Conservation (phyloP, 2,797 vertebrate species). For the Argya squamiceps region DNA sequence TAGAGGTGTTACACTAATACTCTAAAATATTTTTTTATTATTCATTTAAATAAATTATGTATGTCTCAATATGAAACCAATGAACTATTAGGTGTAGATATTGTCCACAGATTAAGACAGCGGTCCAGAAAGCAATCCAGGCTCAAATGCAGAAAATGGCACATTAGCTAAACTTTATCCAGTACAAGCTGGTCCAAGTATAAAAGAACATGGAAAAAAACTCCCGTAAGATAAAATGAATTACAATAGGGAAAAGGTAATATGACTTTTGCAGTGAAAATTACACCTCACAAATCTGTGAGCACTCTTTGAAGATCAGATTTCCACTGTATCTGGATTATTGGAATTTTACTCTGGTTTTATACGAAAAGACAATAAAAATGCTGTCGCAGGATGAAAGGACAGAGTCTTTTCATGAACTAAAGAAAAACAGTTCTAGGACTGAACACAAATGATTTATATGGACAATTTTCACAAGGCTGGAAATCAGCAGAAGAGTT, state of each 20-base stretch:
- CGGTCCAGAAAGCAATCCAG: neutral
- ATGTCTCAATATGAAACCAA: neutral
- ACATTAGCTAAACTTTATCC: neutral
- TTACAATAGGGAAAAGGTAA: neutral
- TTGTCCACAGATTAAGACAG: neutral
- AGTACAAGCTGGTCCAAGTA: neutral
- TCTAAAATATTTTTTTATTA: neutral
- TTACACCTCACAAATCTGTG: neutral
- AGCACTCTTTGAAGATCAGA: neutral
- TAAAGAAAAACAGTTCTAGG: neutral
- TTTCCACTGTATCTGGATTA: neutral
- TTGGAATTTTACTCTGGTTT: neutral
- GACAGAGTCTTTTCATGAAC: neutral
- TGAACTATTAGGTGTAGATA: neutral
- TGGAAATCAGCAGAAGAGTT: neutral
- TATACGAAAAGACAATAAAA: neutral
- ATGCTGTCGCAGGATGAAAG: neutral
- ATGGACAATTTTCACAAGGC: neutral
- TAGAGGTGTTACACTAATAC: neutral
- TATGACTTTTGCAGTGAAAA: neutral
- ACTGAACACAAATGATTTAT: neutral
- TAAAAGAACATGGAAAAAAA: neutral
- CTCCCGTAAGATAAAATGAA: neutral
- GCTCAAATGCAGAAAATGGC: neutral
- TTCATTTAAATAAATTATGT: neutral